Percentiles rank a stretch among this genome's conserved stretches.
Evolutionary conservation across 64 coral and sea anemone genomes (phyloP).

Genomic region (Anthopleura sola): DNA sequence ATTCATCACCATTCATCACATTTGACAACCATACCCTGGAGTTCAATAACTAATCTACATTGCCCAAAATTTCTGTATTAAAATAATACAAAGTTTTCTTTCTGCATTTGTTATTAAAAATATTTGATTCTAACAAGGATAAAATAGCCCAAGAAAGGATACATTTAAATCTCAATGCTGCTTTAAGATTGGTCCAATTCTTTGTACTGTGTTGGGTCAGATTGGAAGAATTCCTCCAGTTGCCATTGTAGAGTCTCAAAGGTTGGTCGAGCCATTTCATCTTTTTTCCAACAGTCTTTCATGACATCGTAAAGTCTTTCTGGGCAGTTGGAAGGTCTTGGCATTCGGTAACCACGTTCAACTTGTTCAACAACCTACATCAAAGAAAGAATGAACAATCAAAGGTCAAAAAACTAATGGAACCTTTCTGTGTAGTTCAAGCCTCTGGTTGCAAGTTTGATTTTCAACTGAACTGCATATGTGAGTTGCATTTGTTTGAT

Average conservation of each 20-base stretch:
- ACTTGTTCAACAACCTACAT: slow-evolving; percentile 84
- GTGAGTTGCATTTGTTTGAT: too few species aligned
- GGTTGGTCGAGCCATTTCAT: slow-evolving; percentile 64
- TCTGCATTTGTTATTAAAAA: not conserved
- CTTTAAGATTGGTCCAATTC: slow-evolving; percentile 61
- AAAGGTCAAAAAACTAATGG: not conserved
- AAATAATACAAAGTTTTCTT: not conserved
- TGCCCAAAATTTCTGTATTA: not conserved
- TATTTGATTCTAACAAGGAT: not conserved
- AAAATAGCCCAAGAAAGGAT: not conserved
- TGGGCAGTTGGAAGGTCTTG: slow-evolving; percentile 65
- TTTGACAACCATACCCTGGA: not conserved
- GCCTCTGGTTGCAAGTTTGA: too few species aligned
- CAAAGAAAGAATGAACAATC: not conserved
- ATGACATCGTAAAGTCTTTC: slow-evolving; percentile 79
- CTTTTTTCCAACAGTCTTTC: slow-evolving; percentile 75
- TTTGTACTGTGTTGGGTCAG: slow-evolving; percentile 82
- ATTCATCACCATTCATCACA: not conserved
- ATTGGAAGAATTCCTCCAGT: slow-evolving; percentile 76
- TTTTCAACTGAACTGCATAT: too few species aligned
- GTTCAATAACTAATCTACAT: not conserved
- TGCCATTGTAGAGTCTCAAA: slow-evolving; percentile 94
- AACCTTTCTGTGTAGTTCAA: not conserved
- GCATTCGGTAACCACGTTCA: slow-evolving; percentile 86
- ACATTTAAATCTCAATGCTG: not conserved